Percentiles rank a stretch among this genome's conserved stretches.
Evolutionary conservation across 2,113 vertebrate species (phyloP).

Genomic region (Sinocyclocheilus grahami): DNA sequence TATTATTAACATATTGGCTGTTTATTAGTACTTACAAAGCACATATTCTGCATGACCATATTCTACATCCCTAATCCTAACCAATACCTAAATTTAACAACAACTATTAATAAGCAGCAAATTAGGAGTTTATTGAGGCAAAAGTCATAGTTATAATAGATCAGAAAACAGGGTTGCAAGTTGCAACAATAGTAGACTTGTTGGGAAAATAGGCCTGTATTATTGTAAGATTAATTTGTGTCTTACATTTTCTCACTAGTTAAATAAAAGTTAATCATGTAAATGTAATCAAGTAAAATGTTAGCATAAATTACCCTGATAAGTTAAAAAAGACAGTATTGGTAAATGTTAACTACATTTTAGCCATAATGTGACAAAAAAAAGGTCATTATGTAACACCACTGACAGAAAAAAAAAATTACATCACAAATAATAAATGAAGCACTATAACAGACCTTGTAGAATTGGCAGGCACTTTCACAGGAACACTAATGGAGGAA

Average conservation of each 20-base stretch:
- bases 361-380: no score
- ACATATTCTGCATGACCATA: no score
- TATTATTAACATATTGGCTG: no score
- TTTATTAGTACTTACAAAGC: no score
- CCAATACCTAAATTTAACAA: no score
- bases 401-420: background rate
- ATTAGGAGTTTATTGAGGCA: no score
- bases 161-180: no score
- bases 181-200: background rate
- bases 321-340: background rate
- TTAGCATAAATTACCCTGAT: background rate
- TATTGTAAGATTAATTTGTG: background rate
- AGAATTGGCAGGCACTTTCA: background rate
- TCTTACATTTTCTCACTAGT: background rate
- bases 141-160: no score
- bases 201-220: background rate
- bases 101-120: no score
- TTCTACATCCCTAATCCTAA: no score
- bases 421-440: slow-evolving; percentile 24
- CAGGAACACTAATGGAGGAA: background rate
- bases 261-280: background rate
- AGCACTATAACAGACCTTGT: background rate
- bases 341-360: no score
- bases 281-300: background rate
- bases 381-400: no score